Percentiles rank a stretch among this genome's conserved stretches.
phyloP scores from a whole-genome alignment of 2,888 invertebrate genomes.

The Drosophila percnosoma region DNA sequence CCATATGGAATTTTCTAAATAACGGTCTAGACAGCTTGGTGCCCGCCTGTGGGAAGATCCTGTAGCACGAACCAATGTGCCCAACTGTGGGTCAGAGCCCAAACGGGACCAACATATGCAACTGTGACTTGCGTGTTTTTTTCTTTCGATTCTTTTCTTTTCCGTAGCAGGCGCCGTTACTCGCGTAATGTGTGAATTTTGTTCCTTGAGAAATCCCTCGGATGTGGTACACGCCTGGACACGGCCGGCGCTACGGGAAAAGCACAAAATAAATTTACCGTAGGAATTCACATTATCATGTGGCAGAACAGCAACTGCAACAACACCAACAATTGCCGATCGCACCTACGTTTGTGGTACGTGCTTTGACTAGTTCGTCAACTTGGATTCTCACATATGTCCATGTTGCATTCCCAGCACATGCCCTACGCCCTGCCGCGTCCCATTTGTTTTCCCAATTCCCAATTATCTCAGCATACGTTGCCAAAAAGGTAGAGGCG shows the following conservation, averaged over 20 bases:
- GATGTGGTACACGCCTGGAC: constrained; percentile 37
- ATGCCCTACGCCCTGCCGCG: constrained; percentile 39
- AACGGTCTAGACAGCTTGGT: constrained; percentile 54
- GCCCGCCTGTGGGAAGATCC: constrained; percentile 58
- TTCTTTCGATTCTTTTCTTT: neutral
- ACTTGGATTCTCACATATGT: constrained; percentile 48
- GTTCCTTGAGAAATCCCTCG: constrained; percentile 67
- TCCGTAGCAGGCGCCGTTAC: constrained; percentile 63
- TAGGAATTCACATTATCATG: constrained; percentile 64
- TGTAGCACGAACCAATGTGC: constrained; percentile 58
- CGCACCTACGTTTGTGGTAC: constrained; percentile 77
- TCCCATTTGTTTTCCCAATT: constrained; percentile 68
- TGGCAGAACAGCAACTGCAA: constrained; percentile 61
- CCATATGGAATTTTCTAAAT: constrained; percentile 64
- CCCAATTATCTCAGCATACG: constrained; percentile 48
- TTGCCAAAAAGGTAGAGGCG: constrained; percentile 65
- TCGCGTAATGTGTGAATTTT: constrained; percentile 58
- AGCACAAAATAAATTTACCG: constrained; percentile 55
- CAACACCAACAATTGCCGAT: constrained; percentile 25
- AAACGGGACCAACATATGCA: constrained; percentile 66
- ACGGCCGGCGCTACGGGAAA: constrained; percentile 77
- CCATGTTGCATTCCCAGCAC: constrained; percentile 26
- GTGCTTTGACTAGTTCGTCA: constrained; percentile 41
- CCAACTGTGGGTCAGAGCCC: constrained; percentile 8
- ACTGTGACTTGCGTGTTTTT: constrained; percentile 69